Base-by-base conservation (phyloP, 2,797 vertebrate genomes). In the Glyptemys insculpta region DNA sequence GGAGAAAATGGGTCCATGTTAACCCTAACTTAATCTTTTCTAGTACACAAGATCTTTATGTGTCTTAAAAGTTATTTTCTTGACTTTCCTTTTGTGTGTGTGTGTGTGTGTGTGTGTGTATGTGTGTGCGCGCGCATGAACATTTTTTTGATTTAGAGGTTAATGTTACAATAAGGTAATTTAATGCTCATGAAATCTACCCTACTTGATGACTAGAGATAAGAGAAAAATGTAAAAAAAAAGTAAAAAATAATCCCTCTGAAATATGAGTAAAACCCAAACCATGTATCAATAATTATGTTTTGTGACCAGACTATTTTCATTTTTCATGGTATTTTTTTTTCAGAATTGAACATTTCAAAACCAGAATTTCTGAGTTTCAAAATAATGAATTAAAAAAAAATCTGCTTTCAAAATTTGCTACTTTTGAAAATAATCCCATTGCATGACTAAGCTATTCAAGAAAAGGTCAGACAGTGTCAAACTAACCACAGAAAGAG, bases 401-500 rank as follows among this genome's bases (percentile, higher is more conserved):
- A 72, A 72, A 41, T 41, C 65, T 12, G 3, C 68, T 72, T 72
- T 37, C 68, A 41, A 41, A 72, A 72, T 72, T 23, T 41, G 37
- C 19, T 72, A 21, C 34, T 88, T 92, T 88, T 53, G 29, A 91
- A 87, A 62, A 44, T 3, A 88, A 44, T 34, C 47, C 8, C 19
- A 57, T 59, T n/a, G 49, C 27, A 7, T 79, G 12, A 52, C 49
- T n/a, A 62, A 79, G 44, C 23, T 79, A 18, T 50, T 62, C 10
- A 14, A 37, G 5, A n/a, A 52, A n/a, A 83, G 3, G 47, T 29
- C 82, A 79, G 34, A 25, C 15, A 57, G 4, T 41, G 23, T 50
- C 84, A 44, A 15, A 89, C n/a, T 80, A 89, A 93, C 91, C 79
- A n/a, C 5, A 1, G 4, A 91, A 94, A 88, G 4, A 85, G 90